Evolutionary conservation across 2,113 vertebrate species (phyloP), one percentile per base, ranked within the genome.

Genomic region (Platycercus adscitus): DNA sequence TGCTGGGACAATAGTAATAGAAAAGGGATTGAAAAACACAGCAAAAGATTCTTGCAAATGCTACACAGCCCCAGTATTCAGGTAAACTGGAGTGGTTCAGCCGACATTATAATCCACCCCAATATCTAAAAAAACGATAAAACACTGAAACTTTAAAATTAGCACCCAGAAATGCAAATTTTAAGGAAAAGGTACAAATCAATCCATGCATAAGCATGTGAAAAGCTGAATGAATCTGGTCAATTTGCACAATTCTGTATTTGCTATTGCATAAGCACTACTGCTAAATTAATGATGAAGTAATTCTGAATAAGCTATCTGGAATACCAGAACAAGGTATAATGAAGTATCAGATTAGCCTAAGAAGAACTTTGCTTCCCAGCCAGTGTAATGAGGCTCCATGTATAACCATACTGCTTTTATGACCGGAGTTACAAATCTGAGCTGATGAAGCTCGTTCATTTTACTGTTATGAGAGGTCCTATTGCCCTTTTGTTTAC

Each of bases 401-500:
- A 28, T 60, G 52, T 68, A 72, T 5, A 88, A 56, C 25, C 21
- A 56, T 6, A 46, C 13, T 31, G 58, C 13, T 93, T 76, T 65
- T 79, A 55, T 69, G 86, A 88, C 91, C 47, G 7, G 13, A 88
- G 56, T 28, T 86, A 76, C 47, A 85, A 75, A 78, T 71, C 39
- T 46, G 52, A 85, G 70, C 35, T 61, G 44, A 49, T 50, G 82
- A 80, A 93, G 56, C 53, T 91, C 3, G 0, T 3, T 52, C 3
- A 4, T 19, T 86, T 89, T 58, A 69, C 37, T 91, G 70, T 21
- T 10, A 13, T 52, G 56, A 52, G 33, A 76, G 89, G 61, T 91
- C 84, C 91, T 85, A 72, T 49, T 95, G 78, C 70, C 89, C 89
- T 88, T 88, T 56, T 80, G 52, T 87, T 95, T 94, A 91, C 52